These are phyloP conservation scores for Zootoca vivipara DNA, from an alignment of 2,113 vertebrate species.

Conservation along the genomic window DNA sequence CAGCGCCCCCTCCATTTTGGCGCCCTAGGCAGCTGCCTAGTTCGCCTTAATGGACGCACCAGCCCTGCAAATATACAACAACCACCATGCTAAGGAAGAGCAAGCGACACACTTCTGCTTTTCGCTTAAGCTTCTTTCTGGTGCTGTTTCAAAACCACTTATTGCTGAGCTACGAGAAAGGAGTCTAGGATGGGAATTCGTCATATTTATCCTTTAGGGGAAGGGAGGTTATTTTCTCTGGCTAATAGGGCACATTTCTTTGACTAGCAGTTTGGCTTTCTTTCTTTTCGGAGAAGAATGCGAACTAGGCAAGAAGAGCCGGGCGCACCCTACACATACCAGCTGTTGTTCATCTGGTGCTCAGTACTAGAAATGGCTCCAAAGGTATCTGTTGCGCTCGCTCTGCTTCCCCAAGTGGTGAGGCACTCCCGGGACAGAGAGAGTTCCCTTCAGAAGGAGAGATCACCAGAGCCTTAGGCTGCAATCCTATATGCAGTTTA, in stretches of 20 bases:
- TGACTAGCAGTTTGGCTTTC: background rate
- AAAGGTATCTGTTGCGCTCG: background rate
- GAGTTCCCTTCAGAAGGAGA: background rate
- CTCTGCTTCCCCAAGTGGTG: background rate
- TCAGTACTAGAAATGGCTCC: background rate
- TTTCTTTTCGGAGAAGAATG: background rate
- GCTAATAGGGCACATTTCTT: background rate
- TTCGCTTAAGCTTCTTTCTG: background rate
- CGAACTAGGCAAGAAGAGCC: background rate
- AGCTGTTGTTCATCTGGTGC: background rate
- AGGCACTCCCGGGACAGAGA: background rate
- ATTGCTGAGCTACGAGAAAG: background rate
- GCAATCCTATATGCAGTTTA: too few relatives aligned
- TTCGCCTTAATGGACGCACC: too few relatives aligned
- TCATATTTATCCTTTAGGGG: background rate
- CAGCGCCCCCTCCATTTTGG: too few relatives aligned
- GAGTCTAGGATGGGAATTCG: background rate
- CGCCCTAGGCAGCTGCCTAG: too few relatives aligned
- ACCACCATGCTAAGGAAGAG: background rate
- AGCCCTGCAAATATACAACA: background rate
- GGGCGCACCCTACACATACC: background rate
- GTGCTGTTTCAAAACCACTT: background rate
- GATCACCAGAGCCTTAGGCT: background rate
- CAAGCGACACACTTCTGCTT: background rate
- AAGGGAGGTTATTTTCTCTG: background rate